Base-by-base conservation (phyloP, 2,888 invertebrate genomes). In the Chelonus formosanus region DNA sequence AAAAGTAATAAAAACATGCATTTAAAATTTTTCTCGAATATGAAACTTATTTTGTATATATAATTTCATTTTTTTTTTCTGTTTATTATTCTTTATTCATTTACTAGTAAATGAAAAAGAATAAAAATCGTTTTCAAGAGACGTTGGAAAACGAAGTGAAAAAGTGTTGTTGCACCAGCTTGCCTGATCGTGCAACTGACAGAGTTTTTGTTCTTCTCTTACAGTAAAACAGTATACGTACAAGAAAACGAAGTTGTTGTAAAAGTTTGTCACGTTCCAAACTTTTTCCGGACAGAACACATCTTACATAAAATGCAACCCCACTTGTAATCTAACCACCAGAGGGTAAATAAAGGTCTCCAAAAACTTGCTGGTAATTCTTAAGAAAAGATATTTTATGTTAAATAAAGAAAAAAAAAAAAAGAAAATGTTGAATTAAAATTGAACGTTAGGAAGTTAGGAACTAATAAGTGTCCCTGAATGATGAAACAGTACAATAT, bases 291-390 rank as follows among this genome's bases (percentile, higher is more conserved):
- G 44, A 62, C 44, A 58, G 35, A 52, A 53, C 44, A 67, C 57
- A 67, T 58, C 44, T 36, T 43, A 58, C 62, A 63, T 63, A 67
- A 67, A 67, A 67, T 62, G 67, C 67, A 67, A 10, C 57, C 47
- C 61, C 36, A 55, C 57, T 50, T 43, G 32, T 57, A 36, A 34
- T 58, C 58, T 60, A 40, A 57, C 44, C 44, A n/a, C 60, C 40
- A 20, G 3, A 60, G 52, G 52, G 43, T 58, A 47, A 58, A 58
- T 58, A 58, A 47, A 58, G 47, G 48, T 47, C 31, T 31, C 58
- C 8, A 8, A 4, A 45, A 55, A 45, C 53, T 34, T 8, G 32
- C 34, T 58, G 20, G 34, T 31, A 57, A 57, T 45, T 10, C 10
- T 3, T 6, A 45, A 57, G 6, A 40, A 31, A 36, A 7, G 20